Base-by-base conservation (phyloP, 2,113 vertebrate species). In the Pelecanus crispus region DNA sequence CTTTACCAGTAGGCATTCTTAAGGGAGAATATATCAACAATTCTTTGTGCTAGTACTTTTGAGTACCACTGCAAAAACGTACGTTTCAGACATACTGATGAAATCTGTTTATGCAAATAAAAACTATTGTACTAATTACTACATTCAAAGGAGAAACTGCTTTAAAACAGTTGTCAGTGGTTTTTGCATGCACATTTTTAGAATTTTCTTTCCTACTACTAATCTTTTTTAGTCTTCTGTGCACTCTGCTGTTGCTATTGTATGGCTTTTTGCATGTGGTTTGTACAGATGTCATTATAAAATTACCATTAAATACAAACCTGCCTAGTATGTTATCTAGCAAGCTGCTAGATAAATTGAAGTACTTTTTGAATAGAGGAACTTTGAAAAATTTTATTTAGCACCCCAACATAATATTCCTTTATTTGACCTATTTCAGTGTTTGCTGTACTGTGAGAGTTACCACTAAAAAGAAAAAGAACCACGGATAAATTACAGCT, bases 51-150 rank as follows among this genome's bases (percentile, higher is more conserved):
- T 84, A 84, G 59, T 92, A 50, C 85, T 90, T 90, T 71, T 72
- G 92, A 92, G 85, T 95, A 90, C 85, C 81, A 88, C 94, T 95
- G 70, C 82, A 56, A 52, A 87, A 74, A 42, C 81, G n/a, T 73
- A 65, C 28, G 42, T 90, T 96, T 86, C 81, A 90, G 56, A 45
- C 19, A 42, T 61, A 55, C 55, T 26, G 38, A 29, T 78, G 34
- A 92, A 63, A 73, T 81, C 87, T 75, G 56, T 78, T 91, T n/a
- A 42, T 87, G 73, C 66, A 95, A 70, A 17, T 53, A 75, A 12
- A 38, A 47, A 36, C 62, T 80, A 28, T 47, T 93, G 26, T 94
- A 66, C 29, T 49, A 28, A 82, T 65, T 26, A 34, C 78, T 81
- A 79, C 73, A 55, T 50, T 95, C 28, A 63, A 56, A 92, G 58